phyloP scores from a whole-genome alignment of 2,797 vertebrate genomes.

The Melanogrammus aeglefinus region DNA sequence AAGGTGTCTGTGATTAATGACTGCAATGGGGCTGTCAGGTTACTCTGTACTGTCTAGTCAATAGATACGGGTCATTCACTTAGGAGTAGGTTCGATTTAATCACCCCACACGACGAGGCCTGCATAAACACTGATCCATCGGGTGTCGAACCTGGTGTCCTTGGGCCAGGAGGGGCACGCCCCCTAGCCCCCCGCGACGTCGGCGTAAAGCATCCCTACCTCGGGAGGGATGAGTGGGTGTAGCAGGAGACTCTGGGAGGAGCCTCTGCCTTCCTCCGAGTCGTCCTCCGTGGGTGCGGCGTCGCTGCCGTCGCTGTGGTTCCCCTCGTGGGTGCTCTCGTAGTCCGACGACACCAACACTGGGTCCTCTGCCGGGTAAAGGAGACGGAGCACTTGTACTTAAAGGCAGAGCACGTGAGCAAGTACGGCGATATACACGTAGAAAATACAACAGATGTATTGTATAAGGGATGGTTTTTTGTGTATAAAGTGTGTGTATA shows the following conservation, averaged over 20 bases:
- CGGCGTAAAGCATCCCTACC: constrained; percentile 45
- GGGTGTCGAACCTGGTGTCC: background rate
- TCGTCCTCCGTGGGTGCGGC: constrained; percentile 87
- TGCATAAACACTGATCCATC: background rate
- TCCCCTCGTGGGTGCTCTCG: constrained; percentile 85
- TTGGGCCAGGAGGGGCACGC: background rate
- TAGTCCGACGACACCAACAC: constrained; percentile 89
- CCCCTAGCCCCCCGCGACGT: background rate
- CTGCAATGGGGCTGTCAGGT: constrained; percentile 1
- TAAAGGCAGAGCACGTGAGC: too few relatives aligned
- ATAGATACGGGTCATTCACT: background rate
- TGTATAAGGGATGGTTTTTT: background rate
- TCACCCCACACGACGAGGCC: too few relatives aligned
- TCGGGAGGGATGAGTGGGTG: constrained; percentile 72
- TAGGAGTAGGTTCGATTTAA: background rate
- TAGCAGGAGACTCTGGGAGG: constrained; percentile 74
- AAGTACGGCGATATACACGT: too few relatives aligned
- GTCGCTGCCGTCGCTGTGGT: constrained; percentile 93
- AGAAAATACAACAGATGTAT: background rate
- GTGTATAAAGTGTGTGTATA: too few relatives aligned
- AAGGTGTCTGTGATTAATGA: background rate
- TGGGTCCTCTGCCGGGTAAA: constrained; percentile 77
- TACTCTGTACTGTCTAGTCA: background rate
- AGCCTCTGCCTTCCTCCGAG: constrained; percentile 70
- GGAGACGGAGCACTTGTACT: background rate